Evolutionary conservation across 2,113 vertebrate genomes (phyloP).

Genomic region (Gymnobelideus leadbeateri): DNA sequence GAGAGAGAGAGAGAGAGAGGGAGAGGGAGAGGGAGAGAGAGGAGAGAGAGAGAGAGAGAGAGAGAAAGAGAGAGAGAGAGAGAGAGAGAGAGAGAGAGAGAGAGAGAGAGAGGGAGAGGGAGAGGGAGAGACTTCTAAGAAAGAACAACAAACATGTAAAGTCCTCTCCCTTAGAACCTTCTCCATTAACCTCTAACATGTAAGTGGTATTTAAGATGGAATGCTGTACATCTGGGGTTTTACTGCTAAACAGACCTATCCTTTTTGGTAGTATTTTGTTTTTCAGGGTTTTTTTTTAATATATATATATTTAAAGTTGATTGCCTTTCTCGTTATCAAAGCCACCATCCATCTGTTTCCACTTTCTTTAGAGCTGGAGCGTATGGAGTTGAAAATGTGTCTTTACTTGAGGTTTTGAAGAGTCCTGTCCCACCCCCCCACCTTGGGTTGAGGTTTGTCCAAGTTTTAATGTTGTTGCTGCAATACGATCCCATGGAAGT

Average conservation of each 20-base stretch:
- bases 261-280: slow-evolving; percentile 72
- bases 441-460: slow-evolving; percentile 81
- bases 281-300: slow-evolving; percentile 46
- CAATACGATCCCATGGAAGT: slow-evolving; percentile 80
- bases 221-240: slow-evolving; percentile 77
- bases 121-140: not conserved
- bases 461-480: slow-evolving; percentile 82
- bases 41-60: not conserved
- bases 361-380: slow-evolving; percentile 81
- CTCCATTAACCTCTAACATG: slow-evolving; percentile 72
- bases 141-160: slow-evolving; percentile 32
- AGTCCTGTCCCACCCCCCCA: slow-evolving; percentile 54
- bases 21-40: not conserved
- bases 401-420: slow-evolving; percentile 83
- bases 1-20: not conserved
- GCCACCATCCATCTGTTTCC: slow-evolving; percentile 85
- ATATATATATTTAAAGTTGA: slow-evolving; percentile 76
- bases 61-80: not conserved
- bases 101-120: not conserved
- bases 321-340: slow-evolving; percentile 83
- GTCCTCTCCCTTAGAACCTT: slow-evolving; percentile 51
- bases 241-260: slow-evolving; percentile 72
- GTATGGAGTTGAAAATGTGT: slow-evolving; percentile 82
- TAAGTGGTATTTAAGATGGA: slow-evolving; percentile 76
- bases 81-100: not conserved